phyloP scores from a whole-genome alignment of 2,113 vertebrate species.

The Oncorhynchus mykiss region DNA sequence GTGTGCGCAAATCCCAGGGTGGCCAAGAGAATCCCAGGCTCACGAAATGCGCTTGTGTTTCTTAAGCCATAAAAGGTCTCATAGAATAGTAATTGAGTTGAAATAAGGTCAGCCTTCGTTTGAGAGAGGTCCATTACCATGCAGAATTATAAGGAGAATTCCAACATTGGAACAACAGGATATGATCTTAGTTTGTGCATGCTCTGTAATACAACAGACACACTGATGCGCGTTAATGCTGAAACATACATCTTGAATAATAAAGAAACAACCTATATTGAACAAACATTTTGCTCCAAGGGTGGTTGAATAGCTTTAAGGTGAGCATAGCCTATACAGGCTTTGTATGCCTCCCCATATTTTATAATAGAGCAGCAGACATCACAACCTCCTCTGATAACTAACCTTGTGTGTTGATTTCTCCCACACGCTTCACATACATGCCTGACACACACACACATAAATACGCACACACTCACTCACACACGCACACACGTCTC shows the following conservation, averaged over 20 bases:
- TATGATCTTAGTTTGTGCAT: too few relatives aligned
- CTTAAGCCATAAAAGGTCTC: slow-evolving; percentile 7
- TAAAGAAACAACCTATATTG: too few relatives aligned
- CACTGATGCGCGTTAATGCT: too few relatives aligned
- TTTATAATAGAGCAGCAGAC: neutral
- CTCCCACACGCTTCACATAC: slow-evolving; percentile 1
- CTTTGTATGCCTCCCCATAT: neutral
- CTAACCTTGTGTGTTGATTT: slow-evolving; percentile 6
- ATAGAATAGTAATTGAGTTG: slow-evolving; percentile 49
- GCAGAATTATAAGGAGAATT: too few relatives aligned
- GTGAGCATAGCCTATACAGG: neutral
- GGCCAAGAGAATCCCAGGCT: slow-evolving; percentile 29
- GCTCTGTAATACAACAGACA: too few relatives aligned
- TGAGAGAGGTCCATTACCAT: neutral
- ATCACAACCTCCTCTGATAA: slow-evolving; percentile 8
- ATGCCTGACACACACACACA: slow-evolving; percentile 9
- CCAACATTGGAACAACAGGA: too few relatives aligned
- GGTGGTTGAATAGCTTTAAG: neutral
- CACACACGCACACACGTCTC: neutral
- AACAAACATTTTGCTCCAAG: slow-evolving; percentile 9
- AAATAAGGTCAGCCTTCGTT: slow-evolving; percentile 26
- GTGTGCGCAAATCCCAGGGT: slow-evolving; percentile 48
- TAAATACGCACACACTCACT: neutral
- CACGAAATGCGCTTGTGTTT: slow-evolving; percentile 38
- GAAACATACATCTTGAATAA: too few relatives aligned